Evolutionary conservation across 2,797 vertebrate species (phyloP), one percentile per base, ranked within the genome.

Genomic region (Tauraco hartlaubi): DNA sequence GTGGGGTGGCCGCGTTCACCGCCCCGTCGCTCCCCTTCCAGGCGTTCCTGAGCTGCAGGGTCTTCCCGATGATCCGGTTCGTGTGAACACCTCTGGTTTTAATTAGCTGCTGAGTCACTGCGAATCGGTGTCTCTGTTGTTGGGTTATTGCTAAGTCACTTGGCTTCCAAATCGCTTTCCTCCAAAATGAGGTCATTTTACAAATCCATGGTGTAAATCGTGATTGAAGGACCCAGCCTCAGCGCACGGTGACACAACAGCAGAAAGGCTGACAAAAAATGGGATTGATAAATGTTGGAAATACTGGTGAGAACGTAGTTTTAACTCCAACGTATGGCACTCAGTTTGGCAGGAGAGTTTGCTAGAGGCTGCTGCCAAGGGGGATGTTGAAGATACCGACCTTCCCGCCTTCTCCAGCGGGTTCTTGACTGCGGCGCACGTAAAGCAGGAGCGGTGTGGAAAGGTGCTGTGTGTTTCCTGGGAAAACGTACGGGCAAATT

Each of bases 201-300:
- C 62, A 28, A 3, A 41, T 35, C 39, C 17, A 23, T 6, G 11
- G 43, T 3, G 44, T 22, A 9, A 22, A 33, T 49, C 1, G 1
- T 4, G 1, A 15, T 37, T 18, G 5, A 23, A 29, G 44, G 59
- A 17, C 15, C 19, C 31, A 16, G 59, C 69, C 48, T 26, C 14
- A 1, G 61, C 25, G 4, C 6, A 1, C 1, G 3, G 9, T 4
- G 62, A 68, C n/a, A 12, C 26, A 31, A 0, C 75, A 22, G 48
- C 0, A 0, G 41, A 26, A 46, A n/a, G 0, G 3, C 48, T 7
- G 49, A 3, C 51, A 31, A 6, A n/a, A 69, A 19, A 1, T 6
- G 43, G 26, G 37, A 46, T 6, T 22, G 37, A 8, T 51, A 22
- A 33, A 18, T 16, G 15, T 21, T 89, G 63, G 43, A 81, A 75